These are phyloP conservation scores for Molothrus ater DNA, from an alignment of 2,797 vertebrate species.

Conservation along the genomic window DNA sequence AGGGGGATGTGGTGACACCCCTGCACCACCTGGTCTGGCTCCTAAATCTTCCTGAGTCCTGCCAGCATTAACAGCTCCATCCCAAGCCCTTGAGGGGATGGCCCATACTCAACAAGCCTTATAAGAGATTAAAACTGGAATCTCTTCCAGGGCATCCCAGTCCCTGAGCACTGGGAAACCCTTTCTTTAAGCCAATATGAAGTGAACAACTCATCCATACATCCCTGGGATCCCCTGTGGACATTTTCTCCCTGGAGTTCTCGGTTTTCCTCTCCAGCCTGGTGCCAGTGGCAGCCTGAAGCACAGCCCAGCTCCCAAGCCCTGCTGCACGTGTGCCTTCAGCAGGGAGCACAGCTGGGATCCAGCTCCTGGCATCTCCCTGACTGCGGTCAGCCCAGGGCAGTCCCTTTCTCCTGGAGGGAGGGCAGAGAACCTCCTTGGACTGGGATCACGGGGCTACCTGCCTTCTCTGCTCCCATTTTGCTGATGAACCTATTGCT, in stretches of 20 bases:
- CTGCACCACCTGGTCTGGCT: fast-evolving
- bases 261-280: neutral
- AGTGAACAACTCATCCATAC: neutral
- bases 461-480: neutral
- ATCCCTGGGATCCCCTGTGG: neutral
- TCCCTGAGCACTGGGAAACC: neutral
- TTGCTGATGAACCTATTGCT: neutral
- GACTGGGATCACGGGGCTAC: fast-evolving
- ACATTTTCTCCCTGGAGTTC: neutral
- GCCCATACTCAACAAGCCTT: constrained; percentile 45
- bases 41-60: neutral
- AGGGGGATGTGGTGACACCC: neutral
- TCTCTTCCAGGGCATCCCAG: neutral
- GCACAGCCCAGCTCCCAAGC: neutral
- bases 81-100: neutral
- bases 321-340: neutral
- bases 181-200: neutral
- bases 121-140: constrained; percentile 21
- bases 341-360: neutral
- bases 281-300: neutral
- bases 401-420: neutral
- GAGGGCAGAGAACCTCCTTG: neutral
- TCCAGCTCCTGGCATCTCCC: fast-evolving
- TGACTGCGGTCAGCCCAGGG: neutral
- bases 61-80: neutral